Evolutionary conservation across 2,888 invertebrate species (phyloP).

Genomic region (Mylabris sibirica): DNA sequence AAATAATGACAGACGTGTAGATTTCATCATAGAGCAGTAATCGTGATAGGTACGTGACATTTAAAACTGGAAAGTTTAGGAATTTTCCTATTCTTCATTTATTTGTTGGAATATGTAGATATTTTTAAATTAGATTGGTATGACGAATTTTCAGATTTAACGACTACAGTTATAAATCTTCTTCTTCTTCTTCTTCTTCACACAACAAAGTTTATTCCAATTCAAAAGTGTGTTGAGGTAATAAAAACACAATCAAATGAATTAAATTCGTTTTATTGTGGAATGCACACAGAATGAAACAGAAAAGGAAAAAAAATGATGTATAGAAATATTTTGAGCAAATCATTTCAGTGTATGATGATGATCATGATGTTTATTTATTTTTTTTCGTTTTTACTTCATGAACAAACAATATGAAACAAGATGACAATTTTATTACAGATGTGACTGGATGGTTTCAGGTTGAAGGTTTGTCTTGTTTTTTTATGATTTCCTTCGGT

Average conservation of each 20-base stretch:
- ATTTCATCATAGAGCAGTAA: not conserved
- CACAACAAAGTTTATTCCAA: slow-evolving; percentile 31
- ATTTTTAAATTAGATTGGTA: slow-evolving; percentile 25
- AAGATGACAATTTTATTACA: slow-evolving; percentile 52
- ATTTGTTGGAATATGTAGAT: not conserved
- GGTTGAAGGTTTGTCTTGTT: slow-evolving; percentile 48
- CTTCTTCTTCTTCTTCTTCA: not conserved
- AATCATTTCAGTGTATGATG: slow-evolving; percentile 55
- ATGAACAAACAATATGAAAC: slow-evolving; percentile 44
- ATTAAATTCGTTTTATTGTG: slow-evolving; percentile 57
- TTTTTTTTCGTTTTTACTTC: slow-evolving; percentile 12
- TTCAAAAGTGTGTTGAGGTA: slow-evolving; percentile 37
- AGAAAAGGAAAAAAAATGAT: slow-evolving; percentile 32
- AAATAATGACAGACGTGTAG: no score
- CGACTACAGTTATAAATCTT: slow-evolving; percentile 10
- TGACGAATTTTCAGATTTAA: slow-evolving; percentile 29
- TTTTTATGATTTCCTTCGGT: slow-evolving; percentile 14
- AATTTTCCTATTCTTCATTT: not conserved
- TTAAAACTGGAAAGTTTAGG: not conserved
- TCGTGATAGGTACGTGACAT: not conserved
- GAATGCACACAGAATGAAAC: slow-evolving; percentile 57
- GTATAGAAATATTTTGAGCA: slow-evolving; percentile 55
- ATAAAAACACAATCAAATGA: slow-evolving; percentile 47
- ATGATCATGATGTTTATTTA: slow-evolving; percentile 47
- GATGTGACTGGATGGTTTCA: slow-evolving; percentile 48